These are phyloP conservation scores for Felis catus DNA, from an alignment of 2,113 vertebrate genomes.

Conservation along the genomic window DNA sequence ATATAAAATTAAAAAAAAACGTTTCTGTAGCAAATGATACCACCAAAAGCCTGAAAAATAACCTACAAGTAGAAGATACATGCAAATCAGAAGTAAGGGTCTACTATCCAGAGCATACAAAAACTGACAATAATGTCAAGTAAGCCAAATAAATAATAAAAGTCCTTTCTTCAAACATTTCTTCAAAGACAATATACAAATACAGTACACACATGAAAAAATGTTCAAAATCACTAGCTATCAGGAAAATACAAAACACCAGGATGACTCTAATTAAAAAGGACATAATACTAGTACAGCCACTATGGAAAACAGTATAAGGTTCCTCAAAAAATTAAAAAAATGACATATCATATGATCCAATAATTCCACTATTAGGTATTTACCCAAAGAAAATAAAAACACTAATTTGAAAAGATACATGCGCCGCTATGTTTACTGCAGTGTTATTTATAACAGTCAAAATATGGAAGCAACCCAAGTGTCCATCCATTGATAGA, in stretches of 20 bases:
- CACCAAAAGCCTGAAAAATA: neutral
- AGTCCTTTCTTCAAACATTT: neutral
- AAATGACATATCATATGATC: no score
- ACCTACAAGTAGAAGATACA: neutral
- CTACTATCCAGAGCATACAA: neutral
- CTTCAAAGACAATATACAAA: neutral
- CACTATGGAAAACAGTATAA: neutral
- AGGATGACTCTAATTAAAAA: neutral
- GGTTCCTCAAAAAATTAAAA: no score
- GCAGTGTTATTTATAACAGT: no score
- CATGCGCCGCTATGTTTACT: neutral
- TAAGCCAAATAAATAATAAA: conserved; percentile 21
- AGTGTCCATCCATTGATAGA: no score
- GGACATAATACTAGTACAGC: neutral
- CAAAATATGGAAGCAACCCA: no score
- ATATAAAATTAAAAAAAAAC: neutral
- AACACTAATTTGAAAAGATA: neutral
- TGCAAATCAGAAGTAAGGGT: neutral
- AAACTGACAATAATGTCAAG: neutral
- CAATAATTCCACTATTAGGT: no score
- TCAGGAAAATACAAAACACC: neutral
- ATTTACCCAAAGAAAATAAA: no score
- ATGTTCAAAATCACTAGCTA: neutral
- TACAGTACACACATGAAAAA: neutral
- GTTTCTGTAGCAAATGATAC: neutral